These are phyloP conservation scores for Coreius guichenoti DNA, from an alignment of 2,797 vertebrate species.

Conservation along the genomic window DNA sequence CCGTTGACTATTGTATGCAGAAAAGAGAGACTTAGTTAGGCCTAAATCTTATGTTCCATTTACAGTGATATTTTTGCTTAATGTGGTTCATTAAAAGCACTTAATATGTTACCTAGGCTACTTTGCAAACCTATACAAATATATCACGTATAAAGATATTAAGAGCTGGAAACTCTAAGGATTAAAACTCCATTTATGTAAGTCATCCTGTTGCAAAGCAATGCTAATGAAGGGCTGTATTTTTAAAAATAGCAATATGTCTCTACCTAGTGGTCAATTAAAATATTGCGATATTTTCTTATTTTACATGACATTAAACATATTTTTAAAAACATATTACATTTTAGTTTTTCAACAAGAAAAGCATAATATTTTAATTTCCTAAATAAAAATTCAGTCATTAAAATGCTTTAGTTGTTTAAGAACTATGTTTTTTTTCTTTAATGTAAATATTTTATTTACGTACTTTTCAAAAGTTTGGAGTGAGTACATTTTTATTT, in stretches of 20 bases:
- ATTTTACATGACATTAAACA: neutral
- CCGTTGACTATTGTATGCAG: neutral
- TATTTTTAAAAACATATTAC: neutral
- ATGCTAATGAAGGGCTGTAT: neutral
- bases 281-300: neutral
- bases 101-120: neutral
- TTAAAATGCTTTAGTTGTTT: neutral
- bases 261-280: conserved; percentile 47
- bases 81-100: neutral
- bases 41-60: neutral
- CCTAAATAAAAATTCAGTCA: neutral
- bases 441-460: neutral
- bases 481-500: neutral
- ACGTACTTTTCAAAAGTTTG: neutral
- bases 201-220: neutral
- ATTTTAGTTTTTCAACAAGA: neutral
- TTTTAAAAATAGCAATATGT: conserved; percentile 31
- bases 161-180: neutral
- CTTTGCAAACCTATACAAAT: neutral
- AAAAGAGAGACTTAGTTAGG: neutral
- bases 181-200: neutral
- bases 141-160: neutral
- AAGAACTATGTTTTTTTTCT: neutral
- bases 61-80: neutral
- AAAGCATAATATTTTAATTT: neutral